phyloP scores from a whole-genome alignment of 2,888 invertebrate genomes.

The Ectemnius cavifrons region DNA sequence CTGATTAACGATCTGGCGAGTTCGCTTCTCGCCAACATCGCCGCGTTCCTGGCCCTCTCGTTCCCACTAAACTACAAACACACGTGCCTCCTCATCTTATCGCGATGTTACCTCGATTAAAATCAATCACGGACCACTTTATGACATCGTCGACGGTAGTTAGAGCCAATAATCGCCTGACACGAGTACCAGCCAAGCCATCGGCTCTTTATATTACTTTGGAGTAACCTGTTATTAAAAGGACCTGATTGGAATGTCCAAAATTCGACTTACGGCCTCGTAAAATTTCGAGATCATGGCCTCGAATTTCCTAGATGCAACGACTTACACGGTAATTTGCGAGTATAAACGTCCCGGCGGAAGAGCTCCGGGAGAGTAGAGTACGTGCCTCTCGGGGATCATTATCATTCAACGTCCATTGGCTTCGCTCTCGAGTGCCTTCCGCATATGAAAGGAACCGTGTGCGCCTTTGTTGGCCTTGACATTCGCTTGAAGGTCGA shows the following conservation, averaged over 20 bases:
- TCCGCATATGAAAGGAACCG: not conserved
- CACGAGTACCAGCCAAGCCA: too few relatives aligned
- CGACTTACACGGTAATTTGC: too few relatives aligned
- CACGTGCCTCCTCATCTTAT: conserved; percentile 29
- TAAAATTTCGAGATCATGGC: too few relatives aligned
- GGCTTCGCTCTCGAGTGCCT: not conserved
- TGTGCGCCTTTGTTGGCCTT: conserved; percentile 20
- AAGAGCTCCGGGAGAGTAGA: not conserved
- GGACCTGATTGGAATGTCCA: too few relatives aligned
- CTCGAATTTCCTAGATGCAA: too few relatives aligned
- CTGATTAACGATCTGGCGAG: conserved; percentile 56
- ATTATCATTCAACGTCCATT: conserved; percentile 30
- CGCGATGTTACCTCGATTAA: too few relatives aligned
- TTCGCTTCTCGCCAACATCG: not conserved
- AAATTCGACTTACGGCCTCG: too few relatives aligned
- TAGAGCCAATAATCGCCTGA: conserved; percentile 6
- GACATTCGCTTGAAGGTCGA: conserved; percentile 21
- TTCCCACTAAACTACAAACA: conserved; percentile 44
- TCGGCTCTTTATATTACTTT: too few relatives aligned
- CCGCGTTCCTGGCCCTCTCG: conserved; percentile 24
- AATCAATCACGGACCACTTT: conserved; percentile 28
- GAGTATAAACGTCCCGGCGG: too few relatives aligned
- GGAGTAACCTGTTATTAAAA: too few relatives aligned
- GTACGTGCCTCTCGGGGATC: conserved; percentile 33
- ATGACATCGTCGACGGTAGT: conserved; percentile 13